Conservation (phyloP, 2,113 vertebrate genomes). For the Ctenodactylus gundi region DNA sequence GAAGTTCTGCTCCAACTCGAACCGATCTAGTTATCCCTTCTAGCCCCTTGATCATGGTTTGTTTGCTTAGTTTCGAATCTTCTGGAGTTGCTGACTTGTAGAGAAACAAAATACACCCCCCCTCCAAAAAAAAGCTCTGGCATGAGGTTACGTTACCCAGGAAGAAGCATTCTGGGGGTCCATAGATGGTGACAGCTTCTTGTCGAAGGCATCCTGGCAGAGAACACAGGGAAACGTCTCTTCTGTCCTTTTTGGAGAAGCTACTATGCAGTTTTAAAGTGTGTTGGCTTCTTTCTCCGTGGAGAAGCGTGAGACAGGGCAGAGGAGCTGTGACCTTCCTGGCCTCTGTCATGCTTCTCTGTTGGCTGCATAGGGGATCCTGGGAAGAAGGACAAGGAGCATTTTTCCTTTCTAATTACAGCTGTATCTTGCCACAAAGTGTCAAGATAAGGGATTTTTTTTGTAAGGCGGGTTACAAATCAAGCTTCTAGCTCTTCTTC, state of each 20-base stretch:
- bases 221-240: not conserved
- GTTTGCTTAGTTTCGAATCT: no score
- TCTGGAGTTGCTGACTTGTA: no score
- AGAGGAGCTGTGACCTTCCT: not conserved
- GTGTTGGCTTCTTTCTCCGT: not conserved
- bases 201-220: no score
- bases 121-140: no score
- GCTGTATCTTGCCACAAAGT: not conserved
- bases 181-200: no score
- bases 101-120: no score
- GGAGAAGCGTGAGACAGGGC: not conserved
- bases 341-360: not conserved
- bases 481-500: not conserved
- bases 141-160: no score
- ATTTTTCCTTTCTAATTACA: not conserved
- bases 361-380: not conserved
- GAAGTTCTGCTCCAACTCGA: not conserved
- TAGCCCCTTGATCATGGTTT: no score
- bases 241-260: not conserved
- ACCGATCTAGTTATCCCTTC: no score
- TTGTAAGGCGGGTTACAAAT: not conserved
- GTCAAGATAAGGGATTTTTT: not conserved
- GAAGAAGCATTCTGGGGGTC: no score
- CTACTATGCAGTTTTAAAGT: not conserved
- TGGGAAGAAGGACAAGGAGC: not conserved